Evolutionary conservation across 2,888 invertebrate species (phyloP).

Genomic region (Drosophila peninsularis): DNA sequence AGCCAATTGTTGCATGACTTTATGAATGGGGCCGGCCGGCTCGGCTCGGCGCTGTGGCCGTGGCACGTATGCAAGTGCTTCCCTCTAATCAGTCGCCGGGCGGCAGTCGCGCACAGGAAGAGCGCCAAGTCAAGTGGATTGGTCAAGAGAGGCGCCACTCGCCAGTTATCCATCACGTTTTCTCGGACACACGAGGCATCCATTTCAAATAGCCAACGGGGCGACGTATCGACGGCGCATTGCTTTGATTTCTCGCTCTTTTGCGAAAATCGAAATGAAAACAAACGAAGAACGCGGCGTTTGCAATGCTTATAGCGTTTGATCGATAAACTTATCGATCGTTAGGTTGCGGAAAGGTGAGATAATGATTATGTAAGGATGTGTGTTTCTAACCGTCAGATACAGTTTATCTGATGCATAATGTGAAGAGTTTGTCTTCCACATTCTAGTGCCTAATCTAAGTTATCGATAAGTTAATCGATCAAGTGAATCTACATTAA

Average conservation of each 20-base stretch:
- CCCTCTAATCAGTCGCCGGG: conserved; percentile 67
- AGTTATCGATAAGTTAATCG: not conserved
- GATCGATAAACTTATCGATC: conserved; percentile 38
- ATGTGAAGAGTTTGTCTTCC: not conserved
- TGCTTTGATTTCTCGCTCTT: conserved; percentile 4
- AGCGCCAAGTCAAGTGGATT: conserved; percentile 46
- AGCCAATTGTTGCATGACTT: conserved; percentile 71
- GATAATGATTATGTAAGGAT: not conserved
- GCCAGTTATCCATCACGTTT: conserved; percentile 83
- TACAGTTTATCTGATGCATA: not conserved
- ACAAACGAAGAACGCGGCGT: conserved; percentile 25
- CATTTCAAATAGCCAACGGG: conserved; percentile 78
- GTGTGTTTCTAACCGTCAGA: no score
- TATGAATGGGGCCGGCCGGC: conserved; percentile 51
- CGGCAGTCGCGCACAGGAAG: conserved; percentile 58
- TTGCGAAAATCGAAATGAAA: conserved; percentile 54
- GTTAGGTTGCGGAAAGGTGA: no score
- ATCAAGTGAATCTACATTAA: not conserved
- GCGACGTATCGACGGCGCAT: not conserved
- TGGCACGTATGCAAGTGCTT: conserved; percentile 71
- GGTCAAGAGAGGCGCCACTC: conserved; percentile 52
- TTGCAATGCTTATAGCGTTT: not conserved
- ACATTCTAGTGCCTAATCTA: not conserved
- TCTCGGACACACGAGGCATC: conserved; percentile 83
- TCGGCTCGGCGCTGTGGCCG: conserved; percentile 15